These are phyloP conservation scores for Platycheirus rosarum DNA, from an alignment of 2,888 invertebrate species.

Conservation along the genomic window DNA sequence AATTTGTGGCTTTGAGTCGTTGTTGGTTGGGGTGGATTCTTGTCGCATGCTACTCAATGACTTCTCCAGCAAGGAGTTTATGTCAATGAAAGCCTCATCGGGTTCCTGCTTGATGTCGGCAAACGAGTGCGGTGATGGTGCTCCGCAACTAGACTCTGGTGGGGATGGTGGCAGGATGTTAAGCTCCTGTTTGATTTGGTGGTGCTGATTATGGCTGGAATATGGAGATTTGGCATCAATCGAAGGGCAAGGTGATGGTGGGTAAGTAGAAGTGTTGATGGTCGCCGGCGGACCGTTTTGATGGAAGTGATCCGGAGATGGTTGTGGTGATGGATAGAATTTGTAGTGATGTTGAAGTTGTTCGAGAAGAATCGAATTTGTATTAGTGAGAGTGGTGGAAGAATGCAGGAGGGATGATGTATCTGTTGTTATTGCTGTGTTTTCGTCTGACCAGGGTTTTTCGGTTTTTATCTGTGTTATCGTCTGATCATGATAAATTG, in stretches of 20 bases:
- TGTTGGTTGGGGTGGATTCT: slow-evolving; percentile 51
- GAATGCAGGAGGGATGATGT: slow-evolving; percentile 68
- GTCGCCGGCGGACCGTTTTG: slow-evolving; percentile 50
- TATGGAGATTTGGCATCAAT: slow-evolving; percentile 76
- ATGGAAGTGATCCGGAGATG: slow-evolving; percentile 65
- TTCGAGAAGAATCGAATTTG: slow-evolving; percentile 75
- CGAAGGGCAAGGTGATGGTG: slow-evolving; percentile 81
- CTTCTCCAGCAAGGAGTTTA: slow-evolving; percentile 79
- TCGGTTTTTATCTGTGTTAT: slow-evolving; percentile 81
- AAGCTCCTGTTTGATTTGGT: slow-evolving; percentile 83
- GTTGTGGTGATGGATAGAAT: slow-evolving; percentile 72
- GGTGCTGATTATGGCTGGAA: slow-evolving; percentile 35
- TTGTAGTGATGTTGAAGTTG: slow-evolving; percentile 76
- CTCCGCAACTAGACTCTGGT: slow-evolving; percentile 84
- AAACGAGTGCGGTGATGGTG: slow-evolving; percentile 83
- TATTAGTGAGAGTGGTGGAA: slow-evolving; percentile 63
- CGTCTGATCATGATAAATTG: slow-evolving; percentile 76
- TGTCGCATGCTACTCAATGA: slow-evolving; percentile 73
- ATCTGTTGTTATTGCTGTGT: slow-evolving; percentile 37
- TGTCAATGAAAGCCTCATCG: slow-evolving; percentile 80
- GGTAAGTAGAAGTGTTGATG: slow-evolving; percentile 53
- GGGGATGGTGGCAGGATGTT: slow-evolving; percentile 85
- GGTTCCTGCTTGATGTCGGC: slow-evolving; percentile 81
- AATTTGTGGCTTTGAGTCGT: slow-evolving; percentile 63
- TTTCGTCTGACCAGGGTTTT: slow-evolving; percentile 78